Evolutionary conservation across 2,888 invertebrate genomes (phyloP).

Genomic region (Dinocampus coccinellae): DNA sequence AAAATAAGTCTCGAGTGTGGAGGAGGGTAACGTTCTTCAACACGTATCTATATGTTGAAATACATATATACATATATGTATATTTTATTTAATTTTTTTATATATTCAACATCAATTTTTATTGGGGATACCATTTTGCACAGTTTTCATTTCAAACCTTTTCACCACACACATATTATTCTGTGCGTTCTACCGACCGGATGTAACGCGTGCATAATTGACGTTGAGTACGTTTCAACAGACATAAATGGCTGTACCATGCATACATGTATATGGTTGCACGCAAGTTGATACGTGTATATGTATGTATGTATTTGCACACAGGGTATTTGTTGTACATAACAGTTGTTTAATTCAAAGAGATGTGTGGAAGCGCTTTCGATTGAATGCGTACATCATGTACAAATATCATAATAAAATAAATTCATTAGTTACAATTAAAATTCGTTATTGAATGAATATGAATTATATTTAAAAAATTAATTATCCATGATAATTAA

Average conservation of each 20-base stretch:
- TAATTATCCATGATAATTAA: too few relatives aligned
- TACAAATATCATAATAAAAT: not conserved
- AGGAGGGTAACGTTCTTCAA: not conserved
- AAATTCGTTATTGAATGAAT: too few relatives aligned
- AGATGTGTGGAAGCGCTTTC: conserved; percentile 1
- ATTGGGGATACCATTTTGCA: conserved; percentile 7
- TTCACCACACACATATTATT: not conserved
- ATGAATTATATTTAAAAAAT: too few relatives aligned
- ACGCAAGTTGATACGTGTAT: conserved; percentile 20
- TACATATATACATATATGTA: not conserved
- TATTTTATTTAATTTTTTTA: not conserved
- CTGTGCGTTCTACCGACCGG: conserved; percentile 34
- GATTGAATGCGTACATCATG: not conserved
- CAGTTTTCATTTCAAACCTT: not conserved
- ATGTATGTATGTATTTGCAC: conserved; percentile 23
- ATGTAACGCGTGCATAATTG: conserved; percentile 37
- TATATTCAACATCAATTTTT: conserved; percentile 6
- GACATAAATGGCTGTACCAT: conserved; percentile 21
- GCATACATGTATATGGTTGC: not conserved
- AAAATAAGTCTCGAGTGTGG: conserved; percentile 24
- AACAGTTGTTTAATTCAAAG: conserved; percentile 11
- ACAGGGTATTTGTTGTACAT: conserved; percentile 19
- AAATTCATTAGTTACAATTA: not conserved
- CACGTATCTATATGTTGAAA: not conserved
- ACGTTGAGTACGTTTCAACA: conserved; percentile 35